Base-by-base conservation (phyloP, 2,888 invertebrate genomes). In the Cosmorhoe ocellata region DNA sequence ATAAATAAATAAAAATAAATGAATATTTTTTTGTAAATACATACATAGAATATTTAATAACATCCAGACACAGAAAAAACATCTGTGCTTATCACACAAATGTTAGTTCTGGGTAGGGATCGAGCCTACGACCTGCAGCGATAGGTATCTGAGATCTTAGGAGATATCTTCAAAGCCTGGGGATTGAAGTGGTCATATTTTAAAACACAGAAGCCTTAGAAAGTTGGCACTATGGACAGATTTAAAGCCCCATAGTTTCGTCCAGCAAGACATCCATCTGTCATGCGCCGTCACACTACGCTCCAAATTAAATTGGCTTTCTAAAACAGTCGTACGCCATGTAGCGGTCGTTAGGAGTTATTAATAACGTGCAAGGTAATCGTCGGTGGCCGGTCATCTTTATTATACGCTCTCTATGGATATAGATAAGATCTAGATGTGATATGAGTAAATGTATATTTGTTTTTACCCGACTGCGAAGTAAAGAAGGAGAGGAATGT, bases 331-430 rank as follows among this genome's bases (percentile, higher is more conserved):
- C 79, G 84, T 80, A 82, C 74, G 48, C 65, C 67, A 71, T 78
- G 81, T 81, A 76, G 73, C 71, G 74, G 67, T 68, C 69, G 68
- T 73, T 66, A 66, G 48, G 65, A 69, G 74, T 80, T 84, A 84
- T 85, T 84, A 87, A 82, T 82, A 24, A 78, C 66, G 79, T 81
- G 84, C 83, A 83, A 80, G 84, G 74, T 84, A 87, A 84, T 87
- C 81, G 84, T 81, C 69, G 64, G 73, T 72, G 75, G 77, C 67
- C 75, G 76, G 79, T 77, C 82, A 78, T 81, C 81, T 84, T 74
- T 80, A 82, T 82, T 80, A 82, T 69, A 52, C 54, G 59, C 58
- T 64, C 26, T 48, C 58, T 56, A 41, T 56, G 41, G 57, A 64
- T 62, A 45, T 58, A 39, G 39, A 58, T 40, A 27, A 2, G 32